Evolutionary conservation across 2,888 invertebrate species (phyloP).

Genomic region (Terebella lapidaria): DNA sequence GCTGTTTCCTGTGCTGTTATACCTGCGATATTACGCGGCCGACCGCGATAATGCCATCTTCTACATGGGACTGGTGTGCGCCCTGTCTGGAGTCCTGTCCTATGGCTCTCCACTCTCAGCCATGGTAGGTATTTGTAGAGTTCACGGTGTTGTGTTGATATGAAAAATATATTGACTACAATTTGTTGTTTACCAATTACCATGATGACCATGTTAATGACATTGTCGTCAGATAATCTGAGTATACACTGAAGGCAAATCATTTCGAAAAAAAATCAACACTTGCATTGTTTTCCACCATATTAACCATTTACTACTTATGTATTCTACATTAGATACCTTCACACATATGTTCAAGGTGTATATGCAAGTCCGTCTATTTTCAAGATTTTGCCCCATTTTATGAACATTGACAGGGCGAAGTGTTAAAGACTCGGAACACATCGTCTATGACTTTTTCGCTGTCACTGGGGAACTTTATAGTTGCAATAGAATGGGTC

Average conservation of each 20-base stretch:
- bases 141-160: neutral
- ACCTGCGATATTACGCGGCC: constrained; percentile 12
- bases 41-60: constrained; percentile 6
- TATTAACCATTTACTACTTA: too few species aligned
- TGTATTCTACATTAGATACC: too few species aligned
- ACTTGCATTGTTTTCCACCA: too few species aligned
- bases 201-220: neutral
- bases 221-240: too few species aligned
- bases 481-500: constrained; percentile 75
- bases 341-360: too few species aligned
- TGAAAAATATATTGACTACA: neutral
- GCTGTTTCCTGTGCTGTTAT: constrained; percentile 15
- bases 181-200: neutral
- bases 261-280: neutral
- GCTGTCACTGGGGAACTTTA: constrained; percentile 74
- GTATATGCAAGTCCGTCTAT: neutral
- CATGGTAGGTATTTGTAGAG: constrained; percentile 12
- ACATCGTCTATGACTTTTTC: constrained; percentile 84
- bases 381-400: neutral
- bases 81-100: constrained; percentile 3
- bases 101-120: constrained; percentile 16
- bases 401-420: neutral
- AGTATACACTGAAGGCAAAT: neutral
- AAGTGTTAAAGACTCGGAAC: too few species aligned
- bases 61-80: constrained; percentile 8